Conservation (phyloP, 1,140 invertebrate genomes). For the Panulirus ornatus region DNA sequence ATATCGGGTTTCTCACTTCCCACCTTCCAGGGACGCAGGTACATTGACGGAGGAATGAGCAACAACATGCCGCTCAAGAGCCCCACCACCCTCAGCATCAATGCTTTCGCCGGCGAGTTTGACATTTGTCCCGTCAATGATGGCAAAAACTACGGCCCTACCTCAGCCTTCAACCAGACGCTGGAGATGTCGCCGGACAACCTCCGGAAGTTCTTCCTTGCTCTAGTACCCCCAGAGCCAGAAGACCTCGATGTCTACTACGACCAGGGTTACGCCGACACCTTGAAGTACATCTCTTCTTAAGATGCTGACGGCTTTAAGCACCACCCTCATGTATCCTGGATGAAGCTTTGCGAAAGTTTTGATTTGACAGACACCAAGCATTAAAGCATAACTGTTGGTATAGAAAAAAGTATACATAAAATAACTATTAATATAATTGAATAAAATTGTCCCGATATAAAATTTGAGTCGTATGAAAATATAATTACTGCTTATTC, state of each 20-base stretch:
- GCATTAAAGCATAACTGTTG: too few species aligned
- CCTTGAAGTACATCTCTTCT: constrained; percentile 28
- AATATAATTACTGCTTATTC: too few species aligned
- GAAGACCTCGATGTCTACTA: constrained; percentile 31
- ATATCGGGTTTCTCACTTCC: constrained; percentile 56
- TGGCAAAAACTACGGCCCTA: constrained; percentile 6
- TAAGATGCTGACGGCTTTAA: too few species aligned
- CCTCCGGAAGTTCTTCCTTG: constrained; percentile 3
- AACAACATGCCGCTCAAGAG: constrained; percentile 63
- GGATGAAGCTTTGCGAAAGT: too few species aligned
- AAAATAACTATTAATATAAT: too few species aligned
- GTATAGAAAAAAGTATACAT: too few species aligned
- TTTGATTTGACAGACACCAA: too few species aligned
- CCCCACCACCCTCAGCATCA: constrained; percentile 39
- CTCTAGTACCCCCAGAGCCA: constrained; percentile 21
- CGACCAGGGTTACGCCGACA: constrained; percentile 26
- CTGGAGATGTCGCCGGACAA: constrained; percentile 42
- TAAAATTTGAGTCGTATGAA: too few species aligned
- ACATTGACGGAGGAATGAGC: constrained; percentile 61
- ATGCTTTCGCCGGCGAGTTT: constrained; percentile 60
- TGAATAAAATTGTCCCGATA: too few species aligned
- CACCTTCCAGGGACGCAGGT: constrained; percentile 56
- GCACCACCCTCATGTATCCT: too few species aligned
- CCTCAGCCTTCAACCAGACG: constrained; percentile 43
- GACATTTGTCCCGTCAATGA: constrained; percentile 45